These are phyloP conservation scores for Aphaenogaster floridana DNA, from an alignment of 1,140 invertebrate species.

Conservation along the genomic window DNA sequence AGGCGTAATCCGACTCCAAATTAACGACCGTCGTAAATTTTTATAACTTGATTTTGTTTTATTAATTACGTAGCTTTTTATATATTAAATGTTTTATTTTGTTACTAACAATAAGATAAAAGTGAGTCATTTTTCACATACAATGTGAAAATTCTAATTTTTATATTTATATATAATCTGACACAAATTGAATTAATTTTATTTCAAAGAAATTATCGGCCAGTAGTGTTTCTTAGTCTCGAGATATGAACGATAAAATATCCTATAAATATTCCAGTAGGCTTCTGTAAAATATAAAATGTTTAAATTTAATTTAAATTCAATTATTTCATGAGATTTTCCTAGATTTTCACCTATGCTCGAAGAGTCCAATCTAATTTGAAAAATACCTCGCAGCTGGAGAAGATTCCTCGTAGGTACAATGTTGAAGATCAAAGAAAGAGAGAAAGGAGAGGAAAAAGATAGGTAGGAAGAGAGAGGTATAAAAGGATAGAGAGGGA, in stretches of 20 bases:
- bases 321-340: neutral
- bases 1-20: neutral
- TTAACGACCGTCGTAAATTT: neutral
- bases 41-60: neutral
- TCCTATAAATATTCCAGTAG: neutral
- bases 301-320: neutral
- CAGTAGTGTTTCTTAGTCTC: neutral
- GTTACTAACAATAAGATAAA: neutral
- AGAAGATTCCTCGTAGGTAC: conserved; percentile 13
- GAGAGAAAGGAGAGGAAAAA: neutral
- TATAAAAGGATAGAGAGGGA: conserved; percentile 3
- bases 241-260: neutral
- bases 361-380: neutral
- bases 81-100: neutral
- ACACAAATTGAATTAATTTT: neutral
- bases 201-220: neutral
- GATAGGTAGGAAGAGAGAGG: neutral
- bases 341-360: neutral
- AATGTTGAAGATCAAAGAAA: conserved; percentile 20
- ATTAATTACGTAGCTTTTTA: neutral
- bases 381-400: conserved; percentile 26
- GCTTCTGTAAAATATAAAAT: neutral
- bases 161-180: neutral
- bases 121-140: neutral
- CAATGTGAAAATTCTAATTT: neutral